Evolutionary conservation across 2,113 vertebrate species (phyloP), one percentile per base, ranked within the genome.

Genomic region (Trematomus loennbergii): DNA sequence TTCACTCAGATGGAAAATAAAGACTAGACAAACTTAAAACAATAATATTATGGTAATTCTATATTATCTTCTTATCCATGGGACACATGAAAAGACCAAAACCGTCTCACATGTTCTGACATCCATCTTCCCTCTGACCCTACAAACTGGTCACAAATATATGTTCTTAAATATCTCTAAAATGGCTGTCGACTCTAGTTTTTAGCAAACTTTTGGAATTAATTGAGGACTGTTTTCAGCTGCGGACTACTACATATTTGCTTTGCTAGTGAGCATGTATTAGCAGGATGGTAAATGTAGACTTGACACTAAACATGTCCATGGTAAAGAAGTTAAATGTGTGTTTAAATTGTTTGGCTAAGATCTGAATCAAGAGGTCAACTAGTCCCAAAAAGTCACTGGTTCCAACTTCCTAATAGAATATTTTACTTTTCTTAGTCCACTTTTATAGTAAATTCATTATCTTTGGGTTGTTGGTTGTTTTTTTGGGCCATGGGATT

Each of bases 51-150:
- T 17, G 18, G 9, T 13, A 67, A n/a, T 43, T 52, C 48, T 33
- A 4, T 67, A 8, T 54, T 68, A 20, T 33, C 16, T 55, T 53
- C 33, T 43, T 54, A 20, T 40, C 50, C 36, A 40, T 54, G 0
- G 18, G 18, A 18, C 40, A 12, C 50, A 54, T 43, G 29, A 33
- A 67, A 69, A 45, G 8, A 69, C n/a, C 52, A 69, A 68, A 53
- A 20, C 13, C 2, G 18, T 69, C 9, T 57, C 20, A 55, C 20
- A 54, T 2, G 22, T 66, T 20, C 25, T 53, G 18, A 40, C 29
- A 25, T 55, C 2, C 40, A 54, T 43, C 16, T 40, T 36, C 17
- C 25, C 0, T 4, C 12, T 36, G 49, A 18, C 5, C 5, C 5
- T 40, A 8, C 36, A 40, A 18, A 25, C 18, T 11, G 16, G 12